Evolutionary conservation across 1,140 invertebrate genomes (phyloP), one percentile per base, ranked within the genome.

Genomic region (Pogonognathellus flavescens): DNA sequence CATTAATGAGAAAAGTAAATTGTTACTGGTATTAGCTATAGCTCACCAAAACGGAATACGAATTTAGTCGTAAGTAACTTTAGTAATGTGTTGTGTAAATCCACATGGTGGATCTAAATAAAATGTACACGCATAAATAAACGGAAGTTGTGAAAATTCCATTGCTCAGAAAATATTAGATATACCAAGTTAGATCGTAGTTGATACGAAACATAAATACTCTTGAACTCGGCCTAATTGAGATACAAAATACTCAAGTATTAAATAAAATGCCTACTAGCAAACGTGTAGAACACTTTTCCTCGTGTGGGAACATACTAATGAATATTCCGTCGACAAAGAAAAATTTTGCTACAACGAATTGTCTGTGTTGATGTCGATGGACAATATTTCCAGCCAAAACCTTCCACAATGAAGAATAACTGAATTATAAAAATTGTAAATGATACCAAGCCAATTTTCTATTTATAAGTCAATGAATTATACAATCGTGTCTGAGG

Each of bases 141-240:
- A 50, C 13, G 31, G 41, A 76, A 76, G 70, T 76, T 76, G 70
- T 76, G 70, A 76, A 50, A 76, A 76, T 76, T 57, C 25, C 16
- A 76, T 76, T 76, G 70, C 70, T 76, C 70, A 76, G 70, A 76
- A 72, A 31, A 16, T 66, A 76, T 50, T 41, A 76, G 25, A 50
- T 49, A 72, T 72, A 72, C 6, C 7, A 22, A 66, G 10, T 20
- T 22, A 2, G 16, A 16, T 76, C 31, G 41, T 76, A 49, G 41
- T 16, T 50, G 13, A 1, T 57, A 14, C 11, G 11, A 57, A 57
- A 10, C 49, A 76, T 49, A 49, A 66, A 25, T 66, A 66, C 25
- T 62, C 59, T 49, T 72, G 18, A 70, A 76, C 70, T 50, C 70
- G 70, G 70, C 70, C 70, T 76, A 76, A 76, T 50, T 41, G 70